Percentiles rank a stretch among this genome's conserved stretches.
phyloP scores from a whole-genome alignment of 2,113 vertebrate species.

The Chaetodon auriga region DNA sequence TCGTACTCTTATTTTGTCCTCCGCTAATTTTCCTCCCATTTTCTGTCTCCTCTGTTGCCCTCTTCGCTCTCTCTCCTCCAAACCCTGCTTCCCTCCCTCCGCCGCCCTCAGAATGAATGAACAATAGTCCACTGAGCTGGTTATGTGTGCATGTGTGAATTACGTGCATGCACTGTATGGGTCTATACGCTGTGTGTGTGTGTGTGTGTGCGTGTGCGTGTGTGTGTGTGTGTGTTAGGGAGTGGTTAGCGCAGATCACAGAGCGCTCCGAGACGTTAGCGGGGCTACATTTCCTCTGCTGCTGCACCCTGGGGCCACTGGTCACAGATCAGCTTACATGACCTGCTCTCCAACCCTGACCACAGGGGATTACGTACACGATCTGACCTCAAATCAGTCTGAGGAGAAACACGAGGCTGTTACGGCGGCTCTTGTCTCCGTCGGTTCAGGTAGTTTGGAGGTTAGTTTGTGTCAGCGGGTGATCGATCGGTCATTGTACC shows the following conservation, averaged over 20 bases:
- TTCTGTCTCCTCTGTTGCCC: slow-evolving; percentile 42
- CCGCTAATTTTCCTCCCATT: slow-evolving; percentile 63
- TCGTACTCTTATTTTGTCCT: slow-evolving; percentile 53
- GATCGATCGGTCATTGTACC: not conserved
- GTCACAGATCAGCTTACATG: slow-evolving; percentile 65
- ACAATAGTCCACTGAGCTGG: slow-evolving; percentile 66
- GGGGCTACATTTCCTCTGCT: slow-evolving; percentile 61
- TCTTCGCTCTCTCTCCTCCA: slow-evolving; percentile 40
- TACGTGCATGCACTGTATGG: slow-evolving; percentile 3
- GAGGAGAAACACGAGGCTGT: slow-evolving; percentile 8
- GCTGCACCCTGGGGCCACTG: slow-evolving; percentile 48
- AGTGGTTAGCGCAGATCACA: slow-evolving; percentile 60
- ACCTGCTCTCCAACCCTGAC: slow-evolving; percentile 49
- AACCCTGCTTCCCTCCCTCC: slow-evolving; percentile 46
- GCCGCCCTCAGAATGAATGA: slow-evolving; percentile 68
- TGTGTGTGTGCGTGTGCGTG: slow-evolving; percentile 21
- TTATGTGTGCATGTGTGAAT: slow-evolving; percentile 37
- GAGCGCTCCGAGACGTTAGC: slow-evolving; percentile 57
- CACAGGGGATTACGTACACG: slow-evolving; percentile 50
- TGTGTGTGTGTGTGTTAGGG: slow-evolving; percentile 43
- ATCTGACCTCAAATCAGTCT: slow-evolving; percentile 58
- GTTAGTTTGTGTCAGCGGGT: not conserved
- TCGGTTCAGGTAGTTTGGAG: not conserved
- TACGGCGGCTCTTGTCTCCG: not conserved
- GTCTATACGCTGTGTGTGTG: not conserved